Conservation (phyloP, 2,797 vertebrate genomes). For the Chromobotia macracanthus region DNA sequence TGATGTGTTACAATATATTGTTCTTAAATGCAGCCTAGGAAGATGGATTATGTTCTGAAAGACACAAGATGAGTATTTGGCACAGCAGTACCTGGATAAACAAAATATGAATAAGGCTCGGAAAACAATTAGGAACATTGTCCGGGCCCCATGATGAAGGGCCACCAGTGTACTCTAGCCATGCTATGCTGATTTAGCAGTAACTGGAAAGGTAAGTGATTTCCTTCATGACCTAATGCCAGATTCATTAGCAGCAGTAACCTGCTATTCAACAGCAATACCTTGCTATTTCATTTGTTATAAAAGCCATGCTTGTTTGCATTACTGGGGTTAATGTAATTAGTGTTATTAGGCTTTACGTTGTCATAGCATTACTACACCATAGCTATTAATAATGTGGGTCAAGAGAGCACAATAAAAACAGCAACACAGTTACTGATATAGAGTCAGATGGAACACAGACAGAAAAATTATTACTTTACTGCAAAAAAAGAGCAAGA, state of each 20-base stretch:
- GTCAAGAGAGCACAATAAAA: neutral
- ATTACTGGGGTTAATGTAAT: neutral
- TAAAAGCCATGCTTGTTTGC: neutral
- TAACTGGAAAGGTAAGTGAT: neutral
- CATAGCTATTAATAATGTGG: neutral
- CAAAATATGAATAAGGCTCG: neutral
- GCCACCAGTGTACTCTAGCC: neutral
- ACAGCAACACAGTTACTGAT: neutral
- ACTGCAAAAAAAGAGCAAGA: slow-evolving; percentile 29
- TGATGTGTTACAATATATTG: neutral
- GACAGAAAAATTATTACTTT: neutral
- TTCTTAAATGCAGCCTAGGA: neutral
- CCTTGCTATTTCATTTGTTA: neutral
- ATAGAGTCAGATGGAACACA: neutral
- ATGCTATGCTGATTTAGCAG: neutral
- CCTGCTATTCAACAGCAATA: neutral
- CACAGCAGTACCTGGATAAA: slow-evolving; percentile 24
- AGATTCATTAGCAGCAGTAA: no score
- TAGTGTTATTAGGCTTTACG: neutral
- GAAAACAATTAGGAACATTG: neutral
- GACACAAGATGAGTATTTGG: slow-evolving; percentile 28
- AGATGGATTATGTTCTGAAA: neutral
- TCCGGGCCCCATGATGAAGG: neutral
- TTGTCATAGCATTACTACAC: neutral
- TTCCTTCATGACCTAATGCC: no score